These are phyloP conservation scores for Alligator mississippiensis DNA, from an alignment of 2,113 vertebrate genomes.

Conservation along the genomic window DNA sequence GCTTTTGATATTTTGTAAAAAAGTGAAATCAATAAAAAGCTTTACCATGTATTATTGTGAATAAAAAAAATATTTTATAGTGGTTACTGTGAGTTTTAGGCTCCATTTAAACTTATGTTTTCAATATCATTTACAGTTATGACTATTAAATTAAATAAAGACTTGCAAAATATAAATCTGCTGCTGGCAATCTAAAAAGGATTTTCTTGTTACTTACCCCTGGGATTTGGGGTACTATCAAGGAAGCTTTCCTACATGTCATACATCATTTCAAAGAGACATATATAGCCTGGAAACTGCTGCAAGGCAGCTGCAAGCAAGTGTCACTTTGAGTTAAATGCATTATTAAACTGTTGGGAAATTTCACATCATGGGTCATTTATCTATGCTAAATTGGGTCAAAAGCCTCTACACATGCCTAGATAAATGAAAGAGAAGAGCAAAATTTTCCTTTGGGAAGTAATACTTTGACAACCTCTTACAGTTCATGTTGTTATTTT, in stretches of 20 bases:
- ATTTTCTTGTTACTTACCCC: constrained; percentile 73
- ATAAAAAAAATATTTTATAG: constrained; percentile 65
- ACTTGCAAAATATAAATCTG: constrained; percentile 70
- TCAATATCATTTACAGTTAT: too few relatives aligned
- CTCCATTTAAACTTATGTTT: constrained; percentile 4
- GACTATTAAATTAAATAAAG: constrained; percentile 80
- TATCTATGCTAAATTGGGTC: constrained; percentile 96
- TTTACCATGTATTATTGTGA: constrained; percentile 50
- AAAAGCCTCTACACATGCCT: constrained; percentile 84
- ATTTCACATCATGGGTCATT: constrained; percentile 91
- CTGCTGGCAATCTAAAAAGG: constrained; percentile 74
- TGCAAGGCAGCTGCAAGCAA: constrained; percentile 93
- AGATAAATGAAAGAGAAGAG: constrained; percentile 80
- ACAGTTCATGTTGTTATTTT: constrained; percentile 72
- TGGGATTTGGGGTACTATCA: constrained; percentile 70
- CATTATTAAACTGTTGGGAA: constrained; percentile 87
- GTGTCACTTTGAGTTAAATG: constrained; percentile 97
- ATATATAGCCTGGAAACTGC: constrained; percentile 85
- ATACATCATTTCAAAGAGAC: constrained; percentile 93
- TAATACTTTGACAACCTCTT: constrained; percentile 69
- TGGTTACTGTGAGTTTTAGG: constrained; percentile 59
- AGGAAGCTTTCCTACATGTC: constrained; percentile 80
- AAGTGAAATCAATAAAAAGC: constrained; percentile 55
- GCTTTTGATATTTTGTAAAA: constrained; percentile 14
- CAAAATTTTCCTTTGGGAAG: constrained; percentile 78